Conservation (phyloP, 2,113 vertebrate genomes). For the Oreochromis spilurus region DNA sequence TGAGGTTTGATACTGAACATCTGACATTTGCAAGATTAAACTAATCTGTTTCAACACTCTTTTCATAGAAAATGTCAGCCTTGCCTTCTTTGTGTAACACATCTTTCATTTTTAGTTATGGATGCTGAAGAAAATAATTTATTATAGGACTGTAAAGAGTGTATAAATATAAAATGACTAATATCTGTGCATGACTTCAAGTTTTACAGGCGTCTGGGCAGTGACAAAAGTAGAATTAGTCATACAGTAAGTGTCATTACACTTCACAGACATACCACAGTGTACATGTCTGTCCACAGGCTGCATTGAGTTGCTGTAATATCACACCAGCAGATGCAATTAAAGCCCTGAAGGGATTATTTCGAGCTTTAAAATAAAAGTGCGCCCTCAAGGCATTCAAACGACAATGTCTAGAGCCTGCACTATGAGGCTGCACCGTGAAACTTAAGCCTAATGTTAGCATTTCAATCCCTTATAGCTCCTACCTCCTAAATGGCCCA, state of each 20-base stretch:
- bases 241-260: neutral
- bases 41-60: neutral
- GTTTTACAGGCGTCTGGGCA: neutral
- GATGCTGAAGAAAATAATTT: neutral
- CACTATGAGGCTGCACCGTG: slow-evolving; percentile 13
- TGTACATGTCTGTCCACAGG: slow-evolving; percentile 19
- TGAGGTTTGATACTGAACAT: neutral
- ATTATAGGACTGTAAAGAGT: neutral
- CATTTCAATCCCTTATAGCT: slow-evolving; percentile 1
- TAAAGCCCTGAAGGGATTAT: slow-evolving; percentile 36
- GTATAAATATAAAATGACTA: neutral
- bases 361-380: slow-evolving; percentile 46
- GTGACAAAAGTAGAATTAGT: neutral
- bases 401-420: neutral
- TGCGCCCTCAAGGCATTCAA: slow-evolving; percentile 11
- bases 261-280: slow-evolving; percentile 7
- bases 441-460: slow-evolving; percentile 41
- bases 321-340: slow-evolving; percentile 46
- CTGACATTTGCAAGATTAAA: neutral
- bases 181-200: neutral
- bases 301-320: slow-evolving; percentile 38
- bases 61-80: neutral
- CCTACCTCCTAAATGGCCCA: neutral
- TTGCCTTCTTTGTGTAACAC: neutral
- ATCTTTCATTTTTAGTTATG: neutral